Percentiles rank a stretch among this genome's conserved stretches.
Evolutionary conservation across 2,113 vertebrate species (phyloP).

Genomic region (Trogon melanurus): DNA sequence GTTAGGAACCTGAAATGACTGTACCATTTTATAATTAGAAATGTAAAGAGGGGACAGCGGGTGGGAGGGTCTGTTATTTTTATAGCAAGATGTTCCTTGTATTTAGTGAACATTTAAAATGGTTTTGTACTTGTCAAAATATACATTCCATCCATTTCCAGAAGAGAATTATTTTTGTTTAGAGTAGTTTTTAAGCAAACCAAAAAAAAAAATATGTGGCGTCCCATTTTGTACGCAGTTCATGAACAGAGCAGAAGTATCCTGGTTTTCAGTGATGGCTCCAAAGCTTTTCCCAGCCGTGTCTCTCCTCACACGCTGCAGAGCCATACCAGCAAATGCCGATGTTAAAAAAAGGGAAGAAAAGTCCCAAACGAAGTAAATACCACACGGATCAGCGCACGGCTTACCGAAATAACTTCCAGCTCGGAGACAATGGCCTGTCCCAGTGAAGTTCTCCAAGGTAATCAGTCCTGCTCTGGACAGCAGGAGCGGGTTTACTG

Average conservation of each 20-base stretch:
- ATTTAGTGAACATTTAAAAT: slow-evolving; percentile 71
- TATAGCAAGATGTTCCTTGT: slow-evolving; percentile 73
- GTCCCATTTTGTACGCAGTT: not conserved
- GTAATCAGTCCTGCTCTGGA: not conserved
- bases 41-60: slow-evolving; percentile 45
- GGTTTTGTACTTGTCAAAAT: slow-evolving; percentile 77
- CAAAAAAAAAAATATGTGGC: not conserved
- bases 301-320: not conserved
- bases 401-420: not conserved
- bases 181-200: slow-evolving; percentile 57
- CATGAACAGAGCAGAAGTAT: not conserved
- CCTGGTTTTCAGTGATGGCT: slow-evolving; percentile 15
- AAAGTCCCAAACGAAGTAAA: not conserved
- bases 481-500: not conserved
- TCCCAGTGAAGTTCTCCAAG: not conserved
- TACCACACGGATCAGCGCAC: not conserved
- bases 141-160: slow-evolving; percentile 79
- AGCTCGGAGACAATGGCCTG: not conserved
- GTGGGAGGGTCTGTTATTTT: slow-evolving; percentile 74
- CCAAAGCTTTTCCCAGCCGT: not conserved
- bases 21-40: slow-evolving; percentile 77
- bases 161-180: slow-evolving; percentile 59
- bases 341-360: not conserved
- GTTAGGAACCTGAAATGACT: slow-evolving; percentile 56
- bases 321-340: slow-evolving; percentile 58